Evolutionary conservation across 2,888 invertebrate genomes (phyloP).

Genomic region (Drosophila heteroneura): DNA sequence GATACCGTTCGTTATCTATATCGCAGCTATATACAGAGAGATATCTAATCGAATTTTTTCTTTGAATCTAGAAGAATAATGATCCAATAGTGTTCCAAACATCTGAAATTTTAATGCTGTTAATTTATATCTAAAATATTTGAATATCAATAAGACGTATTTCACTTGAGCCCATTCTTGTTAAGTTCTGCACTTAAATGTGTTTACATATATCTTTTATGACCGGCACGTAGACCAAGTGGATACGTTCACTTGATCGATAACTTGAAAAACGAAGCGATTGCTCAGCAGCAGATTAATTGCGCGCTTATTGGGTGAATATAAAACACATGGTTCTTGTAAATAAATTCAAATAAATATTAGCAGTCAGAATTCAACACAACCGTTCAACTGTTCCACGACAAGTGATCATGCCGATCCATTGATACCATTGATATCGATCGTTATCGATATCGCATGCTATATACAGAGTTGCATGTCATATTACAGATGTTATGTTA

Average conservation of each 20-base stretch:
- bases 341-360: too few species aligned
- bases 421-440: too few species aligned
- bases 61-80: too few species aligned
- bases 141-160: neutral
- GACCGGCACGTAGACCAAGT: neutral
- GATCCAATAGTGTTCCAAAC: too few species aligned
- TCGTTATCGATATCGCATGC: neutral
- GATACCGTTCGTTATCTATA: neutral
- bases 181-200: neutral
- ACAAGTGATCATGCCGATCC: too few species aligned
- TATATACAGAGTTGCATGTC: neutral
- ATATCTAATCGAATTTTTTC: too few species aligned
- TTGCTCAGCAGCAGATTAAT: neutral
- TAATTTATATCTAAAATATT: neutral
- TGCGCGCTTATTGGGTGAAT: neutral
- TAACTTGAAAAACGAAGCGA: neutral
- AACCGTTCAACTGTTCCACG: too few species aligned
- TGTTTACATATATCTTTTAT: neutral
- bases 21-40: neutral
- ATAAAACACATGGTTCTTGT: too few species aligned
- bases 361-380: too few species aligned
- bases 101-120: neutral
- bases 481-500: neutral
- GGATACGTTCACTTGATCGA: neutral
- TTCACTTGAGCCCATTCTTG: neutral